Evolutionary conservation across 64 coral and sea anemone species (phyloP).

Genomic region (Exaiptasia diaphana): DNA sequence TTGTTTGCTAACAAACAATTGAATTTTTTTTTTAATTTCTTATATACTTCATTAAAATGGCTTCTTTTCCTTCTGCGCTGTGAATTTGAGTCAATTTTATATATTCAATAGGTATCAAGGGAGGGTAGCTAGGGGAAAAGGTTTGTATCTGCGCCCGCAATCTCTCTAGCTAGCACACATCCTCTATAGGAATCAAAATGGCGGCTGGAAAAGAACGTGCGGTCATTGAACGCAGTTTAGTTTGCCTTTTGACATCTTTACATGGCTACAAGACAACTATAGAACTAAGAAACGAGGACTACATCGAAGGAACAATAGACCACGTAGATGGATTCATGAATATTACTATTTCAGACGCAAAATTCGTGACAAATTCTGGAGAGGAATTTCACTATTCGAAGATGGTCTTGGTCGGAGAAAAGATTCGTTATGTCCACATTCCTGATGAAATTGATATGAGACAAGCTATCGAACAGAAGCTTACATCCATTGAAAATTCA

Average conservation of each 20-base stretch:
- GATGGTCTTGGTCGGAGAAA: constrained; percentile 79
- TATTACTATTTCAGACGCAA: constrained; percentile 66
- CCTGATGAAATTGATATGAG: constrained; percentile 97
- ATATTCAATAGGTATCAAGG: too few species aligned
- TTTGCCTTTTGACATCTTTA: constrained; percentile 84
- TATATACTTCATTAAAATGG: too few species aligned
- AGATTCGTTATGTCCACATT: constrained; percentile 96
- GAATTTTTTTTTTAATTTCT: too few species aligned
- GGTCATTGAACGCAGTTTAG: constrained; percentile 59
- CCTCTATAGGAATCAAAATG: too few species aligned
- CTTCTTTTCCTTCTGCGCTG: too few species aligned
- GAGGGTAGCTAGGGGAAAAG: too few species aligned
- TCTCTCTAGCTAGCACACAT: too few species aligned
- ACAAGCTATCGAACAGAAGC: constrained; percentile 82
- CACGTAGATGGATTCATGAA: constrained; percentile 99
- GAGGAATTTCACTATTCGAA: constrained; percentile 55
- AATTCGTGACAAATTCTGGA: constrained; percentile 68
- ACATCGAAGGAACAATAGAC: constrained; percentile 60
- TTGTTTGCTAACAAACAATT: neutral
- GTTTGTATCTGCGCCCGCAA: too few species aligned
- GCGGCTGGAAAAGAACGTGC: constrained; percentile 75
- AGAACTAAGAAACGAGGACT: constrained; percentile 89
- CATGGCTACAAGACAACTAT: constrained; percentile 74
- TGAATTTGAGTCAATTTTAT: too few species aligned
- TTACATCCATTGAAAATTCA: constrained; percentile 27